Conservation (phyloP, 2,797 vertebrate genomes). For the Poeciliopsis paucimaculata region DNA sequence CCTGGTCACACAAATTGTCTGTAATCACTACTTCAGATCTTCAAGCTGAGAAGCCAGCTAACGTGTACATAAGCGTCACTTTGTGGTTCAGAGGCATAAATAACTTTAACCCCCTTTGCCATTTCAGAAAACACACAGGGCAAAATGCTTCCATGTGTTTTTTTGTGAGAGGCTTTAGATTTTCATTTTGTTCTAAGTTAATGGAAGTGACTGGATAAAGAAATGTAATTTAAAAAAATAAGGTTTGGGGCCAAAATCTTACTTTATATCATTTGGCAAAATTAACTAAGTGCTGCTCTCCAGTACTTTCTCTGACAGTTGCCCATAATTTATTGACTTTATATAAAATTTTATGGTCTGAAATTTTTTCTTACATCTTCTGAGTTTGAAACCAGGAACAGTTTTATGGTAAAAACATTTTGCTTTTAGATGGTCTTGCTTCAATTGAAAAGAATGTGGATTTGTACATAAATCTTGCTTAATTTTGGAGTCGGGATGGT, state of each 20-base stretch:
- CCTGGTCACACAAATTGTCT: background rate
- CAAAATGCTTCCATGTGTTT: background rate
- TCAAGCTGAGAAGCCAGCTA: background rate
- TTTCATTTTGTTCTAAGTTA: background rate
- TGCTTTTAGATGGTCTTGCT: background rate
- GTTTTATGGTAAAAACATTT: background rate
- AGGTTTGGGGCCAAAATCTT: background rate
- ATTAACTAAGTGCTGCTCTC: background rate
- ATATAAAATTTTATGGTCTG: background rate
- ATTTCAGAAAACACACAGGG: background rate
- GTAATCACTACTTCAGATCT: background rate
- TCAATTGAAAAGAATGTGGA: conserved; percentile 47
- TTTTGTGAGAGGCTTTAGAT: background rate
- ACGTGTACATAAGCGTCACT: background rate
- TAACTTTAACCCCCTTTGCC: background rate
- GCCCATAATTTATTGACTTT: background rate
- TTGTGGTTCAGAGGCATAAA: background rate
- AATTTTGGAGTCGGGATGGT: conserved; percentile 38
- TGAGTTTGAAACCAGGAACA: background rate
- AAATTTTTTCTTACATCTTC: background rate
- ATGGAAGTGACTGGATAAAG: background rate
- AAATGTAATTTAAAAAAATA: background rate
- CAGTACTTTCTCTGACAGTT: background rate
- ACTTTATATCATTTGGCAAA: background rate
- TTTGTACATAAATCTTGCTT: conserved; percentile 55